Evolutionary conservation across 1,140 invertebrate species (phyloP), one percentile per base, ranked within the genome.

Genomic region (Sinella curviseta): DNA sequence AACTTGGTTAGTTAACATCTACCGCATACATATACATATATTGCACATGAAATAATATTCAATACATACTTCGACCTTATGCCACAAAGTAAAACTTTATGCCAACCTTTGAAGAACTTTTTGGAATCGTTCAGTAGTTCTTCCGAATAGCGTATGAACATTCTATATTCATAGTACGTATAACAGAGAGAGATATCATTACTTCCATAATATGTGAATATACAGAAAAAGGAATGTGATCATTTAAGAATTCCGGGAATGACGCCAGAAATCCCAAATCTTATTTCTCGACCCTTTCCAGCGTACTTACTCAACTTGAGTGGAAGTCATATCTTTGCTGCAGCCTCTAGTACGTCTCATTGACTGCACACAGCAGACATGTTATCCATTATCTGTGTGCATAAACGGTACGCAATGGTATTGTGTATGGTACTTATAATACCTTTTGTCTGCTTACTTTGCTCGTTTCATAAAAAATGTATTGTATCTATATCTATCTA

Each of bases 211-310:
- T 12, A 20, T 12, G 20, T 12, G 20, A 20, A 48, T n/a, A n/a
- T n/a, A n/a, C n/a, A n/a, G n/a, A n/a, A n/a, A n/a, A 24, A 60
- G 55, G 8, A 60, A 60, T 26, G 55, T 60, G 55, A n/a, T 24
- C n/a, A 4, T 60, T 60, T 60, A 12, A 24, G 55, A 60, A 60
- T 60, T 60, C 55, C 24, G 55, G 55, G 55, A 60, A 60, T 60
- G 55, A 60, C 55, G 55, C 55, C 55, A 60, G 55, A 60, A 60
- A 60, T 60, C 55, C 55, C 24, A 60, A 60, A 60, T 60, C 55
- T 60, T 60, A 60, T 60, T 60, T 60, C 24, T 3, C 24, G 24
- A 60, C 14, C 55, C n/a, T 48, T 48, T 24, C 8, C 55, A 14
- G 12, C 55, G 24, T 24, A 4, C 3, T 24, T n/a, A 60, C n/a